Base-by-base conservation (phyloP, 2,113 vertebrate genomes). In the Mellivora capensis region DNA sequence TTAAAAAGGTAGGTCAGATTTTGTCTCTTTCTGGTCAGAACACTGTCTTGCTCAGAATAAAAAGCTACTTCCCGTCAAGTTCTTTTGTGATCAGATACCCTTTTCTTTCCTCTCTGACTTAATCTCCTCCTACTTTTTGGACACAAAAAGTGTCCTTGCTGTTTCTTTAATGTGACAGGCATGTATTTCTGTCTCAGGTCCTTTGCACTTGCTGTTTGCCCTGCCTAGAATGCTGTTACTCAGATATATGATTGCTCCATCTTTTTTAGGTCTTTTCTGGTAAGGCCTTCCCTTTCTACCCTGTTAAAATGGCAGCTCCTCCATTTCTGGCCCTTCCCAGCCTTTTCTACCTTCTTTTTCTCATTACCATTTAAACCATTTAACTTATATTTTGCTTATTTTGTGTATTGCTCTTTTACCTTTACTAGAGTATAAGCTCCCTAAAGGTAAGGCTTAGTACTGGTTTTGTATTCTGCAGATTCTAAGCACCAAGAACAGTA, bases 391-490 rank as follows among this genome's bases (percentile, higher is more conserved):
- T 91, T 95, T 92, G 23, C 44, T 62, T 31, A 49, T 83, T 72
- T 92, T 90, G 39, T 71, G 94, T 64, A 89, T 72, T 91, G 44
- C 37, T 20, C 80, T 90, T 79, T 34, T 11, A 23, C 27, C 4
- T 87, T 37, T 42, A 49, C 61, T 90, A 52, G 42, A 74, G 3
- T 79, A 39, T n/a, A 88, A 85, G 37, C 49, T 93, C 39, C 23
- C 23, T 57, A 37, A 90, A 97, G 90, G 21, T 27, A 77, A 94
- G 18, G 12, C 76, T 84, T 95, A 89, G 34, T 83, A 49, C 31
- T 93, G 9, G 23, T n/a, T 92, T 82, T 89, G n/a, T 96, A 91
- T 95, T 89, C 20, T 90, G 5, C 79, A 80, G 77, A 54, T 95
- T 87, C 25, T 25, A n/a, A 95, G 52, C 23, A 80, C n/a, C 80